Evolutionary conservation across 2,797 vertebrate genomes (phyloP), one percentile per base, ranked within the genome.

Genomic region (Chromis chromis): DNA sequence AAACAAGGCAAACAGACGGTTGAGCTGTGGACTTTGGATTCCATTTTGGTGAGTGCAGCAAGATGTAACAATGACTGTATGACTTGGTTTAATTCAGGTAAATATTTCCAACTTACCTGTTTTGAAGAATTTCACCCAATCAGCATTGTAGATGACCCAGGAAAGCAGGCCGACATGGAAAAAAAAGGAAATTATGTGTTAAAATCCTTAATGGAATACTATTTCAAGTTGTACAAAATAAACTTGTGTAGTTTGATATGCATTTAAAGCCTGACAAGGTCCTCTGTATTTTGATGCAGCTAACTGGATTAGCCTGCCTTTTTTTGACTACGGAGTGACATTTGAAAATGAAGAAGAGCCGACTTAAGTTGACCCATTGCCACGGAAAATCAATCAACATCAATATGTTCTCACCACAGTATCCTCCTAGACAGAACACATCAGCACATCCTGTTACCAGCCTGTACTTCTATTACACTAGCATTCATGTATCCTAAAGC

Each of bases 1-100:
- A 98, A 98, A 99, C 96, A 97, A 96, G 95, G 94, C 95, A 94
- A 96, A 92, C 96, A 97, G 90, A 93, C 91, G 90, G 90, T 86
- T 86, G 79, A 89, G 89, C 78, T 76, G 85, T 79, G 65, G 64
- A 85, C 80, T 83, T 76, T 22, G 6, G 49, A 71, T 62, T 61
- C 42, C 62, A 65, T 85, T 82, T 84, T 13, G 70, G 40, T 16
- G 13, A 72, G 16, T 48, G 19, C 14, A 58, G 48, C 22, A 55
- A 65, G 12, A 76, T 59, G 58, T 44, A 58, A 6, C 2, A 46
- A 40, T 28, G 65, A 52, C 14, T 17, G 9, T 19, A 3, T 33
- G 16, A 24, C 6, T 10, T 64, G 21, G 25, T 72, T 69, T 54
- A 48, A 58, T 54, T 65, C 12, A 31, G 16, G 40, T 57, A 70